A percentile compares a stretch with the other conserved stretches of the same genome.
Evolutionary conservation across 2,797 vertebrate species (phyloP).

Genomic region (Carduelis carduelis): DNA sequence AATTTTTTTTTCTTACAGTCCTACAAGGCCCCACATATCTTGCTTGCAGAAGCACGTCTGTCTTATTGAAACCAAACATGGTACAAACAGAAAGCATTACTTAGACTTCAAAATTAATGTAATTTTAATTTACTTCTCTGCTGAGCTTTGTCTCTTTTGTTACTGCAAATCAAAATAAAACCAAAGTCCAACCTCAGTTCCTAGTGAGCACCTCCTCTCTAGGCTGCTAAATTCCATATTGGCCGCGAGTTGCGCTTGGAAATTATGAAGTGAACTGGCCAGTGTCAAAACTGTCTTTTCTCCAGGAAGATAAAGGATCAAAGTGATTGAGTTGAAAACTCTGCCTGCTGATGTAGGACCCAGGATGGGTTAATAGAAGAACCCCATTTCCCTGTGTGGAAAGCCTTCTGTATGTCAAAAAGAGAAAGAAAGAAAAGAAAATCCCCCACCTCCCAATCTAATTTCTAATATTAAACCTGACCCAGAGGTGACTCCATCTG

Average conservation of each 20-base stretch:
- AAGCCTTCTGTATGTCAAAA: not conserved
- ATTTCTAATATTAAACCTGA: not conserved
- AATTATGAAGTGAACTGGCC: not conserved
- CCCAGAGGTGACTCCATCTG: not conserved
- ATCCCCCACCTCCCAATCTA: rapidly evolving
- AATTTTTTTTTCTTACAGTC: not conserved
- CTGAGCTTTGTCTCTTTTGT: not conserved
- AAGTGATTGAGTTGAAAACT: not conserved
- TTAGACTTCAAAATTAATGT: not conserved
- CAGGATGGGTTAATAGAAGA: not conserved
- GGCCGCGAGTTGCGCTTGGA: not conserved
- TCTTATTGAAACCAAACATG: not conserved
- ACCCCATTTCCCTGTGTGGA: not conserved
- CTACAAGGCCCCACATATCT: not conserved
- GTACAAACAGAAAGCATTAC: not conserved
- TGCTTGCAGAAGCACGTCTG: not conserved
- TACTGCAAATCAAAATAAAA: not conserved
- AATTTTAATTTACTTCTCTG: not conserved
- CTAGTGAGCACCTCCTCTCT: not conserved
- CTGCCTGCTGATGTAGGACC: not conserved
- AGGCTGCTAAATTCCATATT: not conserved
- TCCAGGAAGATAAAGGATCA: not conserved
- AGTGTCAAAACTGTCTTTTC: not conserved
- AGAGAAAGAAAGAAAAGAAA: no score
- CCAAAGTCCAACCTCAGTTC: not conserved